Evolutionary conservation across 2,888 invertebrate species (phyloP).

Genomic region (Punctoribates punctum): DNA sequence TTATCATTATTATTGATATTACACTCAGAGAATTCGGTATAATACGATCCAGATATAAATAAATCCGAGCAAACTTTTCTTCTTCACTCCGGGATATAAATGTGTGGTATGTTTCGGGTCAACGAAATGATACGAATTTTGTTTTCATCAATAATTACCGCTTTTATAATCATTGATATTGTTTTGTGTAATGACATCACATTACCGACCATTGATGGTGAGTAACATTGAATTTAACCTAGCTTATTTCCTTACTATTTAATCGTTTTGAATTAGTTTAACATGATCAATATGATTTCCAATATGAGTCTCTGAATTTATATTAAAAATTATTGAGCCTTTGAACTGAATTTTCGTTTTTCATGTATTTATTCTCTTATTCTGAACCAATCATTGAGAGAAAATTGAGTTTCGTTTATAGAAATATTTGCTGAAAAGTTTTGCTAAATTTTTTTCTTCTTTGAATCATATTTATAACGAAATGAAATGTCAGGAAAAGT

Average conservation of each 20-base stretch:
- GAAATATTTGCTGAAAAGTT: too few species aligned
- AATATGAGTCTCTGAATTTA: too few species aligned
- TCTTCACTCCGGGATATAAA: background rate
- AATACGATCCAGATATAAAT: background rate
- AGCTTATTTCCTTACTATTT: background rate
- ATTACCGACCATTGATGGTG: constrained; percentile 22
- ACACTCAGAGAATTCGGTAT: background rate
- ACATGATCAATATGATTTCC: too few species aligned
- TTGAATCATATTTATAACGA: background rate
- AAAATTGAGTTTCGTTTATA: too few species aligned
- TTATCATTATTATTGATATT: background rate
- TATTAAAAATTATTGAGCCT: too few species aligned
- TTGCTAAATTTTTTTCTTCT: background rate
- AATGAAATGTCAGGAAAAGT: background rate
- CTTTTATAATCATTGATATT: constrained; percentile 2
- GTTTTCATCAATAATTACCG: background rate
- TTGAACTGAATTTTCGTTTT: too few species aligned
- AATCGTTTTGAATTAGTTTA: background rate
- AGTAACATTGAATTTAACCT: background rate
- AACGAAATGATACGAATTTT: constrained; percentile 7
- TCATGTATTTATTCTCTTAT: too few species aligned
- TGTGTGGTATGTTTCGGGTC: background rate
- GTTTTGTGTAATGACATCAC: constrained; percentile 13
- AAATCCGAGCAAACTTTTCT: background rate
- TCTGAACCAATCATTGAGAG: too few species aligned